These are phyloP conservation scores for Teleogryllus occipitalis DNA, from an alignment of 1,140 invertebrate species.

Conservation along the genomic window DNA sequence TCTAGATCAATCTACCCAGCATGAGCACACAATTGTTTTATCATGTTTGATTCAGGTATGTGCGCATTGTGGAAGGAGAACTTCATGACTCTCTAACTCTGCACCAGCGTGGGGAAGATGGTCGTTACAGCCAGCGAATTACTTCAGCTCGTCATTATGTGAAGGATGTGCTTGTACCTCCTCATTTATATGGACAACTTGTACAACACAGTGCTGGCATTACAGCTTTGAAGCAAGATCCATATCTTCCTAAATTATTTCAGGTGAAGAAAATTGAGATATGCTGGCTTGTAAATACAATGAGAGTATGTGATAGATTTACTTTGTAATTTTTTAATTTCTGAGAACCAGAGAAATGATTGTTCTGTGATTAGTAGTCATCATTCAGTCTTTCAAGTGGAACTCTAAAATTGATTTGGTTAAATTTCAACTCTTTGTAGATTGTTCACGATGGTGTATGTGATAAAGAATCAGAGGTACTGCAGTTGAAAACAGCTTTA, in stretches of 20 bases:
- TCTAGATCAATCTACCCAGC: too few relatives aligned
- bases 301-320: too few relatives aligned
- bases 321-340: too few relatives aligned
- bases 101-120: conserved; percentile 71
- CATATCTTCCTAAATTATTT: conserved; percentile 9
- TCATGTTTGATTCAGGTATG: conserved; percentile 51
- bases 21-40: background rate
- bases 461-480: conserved; percentile 51
- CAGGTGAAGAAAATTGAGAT: background rate
- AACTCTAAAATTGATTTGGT: too few relatives aligned
- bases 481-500: conserved; percentile 76
- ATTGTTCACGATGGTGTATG: conserved; percentile 39
- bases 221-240: conserved; percentile 8
- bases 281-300: too few relatives aligned
- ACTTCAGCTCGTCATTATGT: conserved; percentile 36
- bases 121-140: conserved; percentile 58
- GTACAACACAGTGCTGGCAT: conserved; percentile 52
- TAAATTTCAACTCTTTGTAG: conserved; percentile 27
- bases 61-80: conserved; percentile 76
- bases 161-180: conserved; percentile 61
- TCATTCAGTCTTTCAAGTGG: too few relatives aligned
- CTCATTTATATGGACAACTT: conserved; percentile 84
- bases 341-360: too few relatives aligned
- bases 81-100: conserved; percentile 80
- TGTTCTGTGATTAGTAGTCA: too few relatives aligned